Evolutionary conservation across 2,888 invertebrate genomes (phyloP).

Genomic region (Mechanitis mazaeus): DNA sequence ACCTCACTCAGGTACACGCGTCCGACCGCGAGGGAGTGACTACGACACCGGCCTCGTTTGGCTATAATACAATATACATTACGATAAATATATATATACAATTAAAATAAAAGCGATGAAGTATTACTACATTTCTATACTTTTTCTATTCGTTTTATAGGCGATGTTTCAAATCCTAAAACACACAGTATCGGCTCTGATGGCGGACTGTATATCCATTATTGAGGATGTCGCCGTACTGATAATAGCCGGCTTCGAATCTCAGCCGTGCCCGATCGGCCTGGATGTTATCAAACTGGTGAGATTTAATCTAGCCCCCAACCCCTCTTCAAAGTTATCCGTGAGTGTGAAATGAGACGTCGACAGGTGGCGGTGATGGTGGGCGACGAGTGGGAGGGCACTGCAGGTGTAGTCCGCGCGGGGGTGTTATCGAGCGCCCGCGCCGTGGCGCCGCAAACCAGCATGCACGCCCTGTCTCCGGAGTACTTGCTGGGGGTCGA

Average conservation of each 20-base stretch:
- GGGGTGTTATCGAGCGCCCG: constrained; percentile 40
- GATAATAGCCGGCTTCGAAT: constrained; percentile 80
- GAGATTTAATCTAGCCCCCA: constrained; percentile 32
- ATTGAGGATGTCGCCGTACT: constrained; percentile 82
- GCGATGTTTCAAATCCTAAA: constrained; percentile 85
- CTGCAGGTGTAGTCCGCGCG: constrained; percentile 44
- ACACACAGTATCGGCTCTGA: constrained; percentile 82
- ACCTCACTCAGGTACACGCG: constrained; percentile 40
- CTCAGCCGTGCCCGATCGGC: constrained; percentile 81
- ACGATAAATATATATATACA: too few species aligned
- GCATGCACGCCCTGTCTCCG: constrained; percentile 60
- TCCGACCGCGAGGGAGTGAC: too few species aligned
- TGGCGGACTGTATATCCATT: constrained; percentile 82
- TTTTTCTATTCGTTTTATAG: constrained; percentile 54
- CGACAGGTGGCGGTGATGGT: constrained; percentile 45
- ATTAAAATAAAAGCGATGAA: too few species aligned
- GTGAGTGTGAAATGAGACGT: too few species aligned
- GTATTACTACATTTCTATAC: neutral
- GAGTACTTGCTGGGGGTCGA: constrained; percentile 36
- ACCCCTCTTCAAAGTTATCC: too few species aligned
- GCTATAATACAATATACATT: neutral
- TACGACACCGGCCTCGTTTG: too few species aligned
- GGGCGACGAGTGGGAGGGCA: constrained; percentile 52
- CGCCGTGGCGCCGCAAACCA: constrained; percentile 42
- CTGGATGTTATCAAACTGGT: constrained; percentile 86